Conservation (phyloP, 2,888 invertebrate species). For the Stictocephala bisonia region DNA sequence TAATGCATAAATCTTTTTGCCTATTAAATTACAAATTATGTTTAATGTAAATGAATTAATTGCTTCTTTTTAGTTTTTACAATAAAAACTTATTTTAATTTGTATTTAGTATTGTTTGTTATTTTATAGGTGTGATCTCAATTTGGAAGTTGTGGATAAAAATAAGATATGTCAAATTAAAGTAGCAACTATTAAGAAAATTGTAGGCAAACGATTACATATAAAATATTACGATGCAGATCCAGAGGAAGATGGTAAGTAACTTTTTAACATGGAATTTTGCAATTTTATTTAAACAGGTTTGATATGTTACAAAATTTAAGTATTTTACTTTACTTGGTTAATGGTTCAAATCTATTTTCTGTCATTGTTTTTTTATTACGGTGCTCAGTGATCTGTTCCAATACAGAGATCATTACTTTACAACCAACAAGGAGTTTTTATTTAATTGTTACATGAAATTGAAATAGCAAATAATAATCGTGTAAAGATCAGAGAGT, state of each 20-base stretch:
- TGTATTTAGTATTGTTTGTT: conserved; percentile 47
- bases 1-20: too few relatives aligned
- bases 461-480: too few relatives aligned
- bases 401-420: too few relatives aligned
- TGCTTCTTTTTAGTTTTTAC: background rate
- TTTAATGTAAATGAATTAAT: background rate
- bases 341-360: conserved; percentile 9
- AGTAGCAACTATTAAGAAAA: conserved; percentile 90
- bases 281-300: too few relatives aligned
- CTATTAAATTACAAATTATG: too few relatives aligned
- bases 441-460: too few relatives aligned
- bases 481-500: too few relatives aligned
- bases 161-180: conserved; percentile 93
- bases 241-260: conserved; percentile 75
- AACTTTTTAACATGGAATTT: too few relatives aligned
- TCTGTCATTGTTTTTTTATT: too few relatives aligned
- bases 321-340: conserved; percentile 5
- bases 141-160: conserved; percentile 96
- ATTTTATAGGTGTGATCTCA: conserved; percentile 78
- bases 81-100: background rate
- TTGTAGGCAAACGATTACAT: conserved; percentile 91
- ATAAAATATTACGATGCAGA: conserved; percentile 89
- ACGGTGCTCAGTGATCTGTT: too few relatives aligned
- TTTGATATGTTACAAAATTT: too few relatives aligned
- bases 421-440: too few relatives aligned